Conservation (phyloP, 1,140 invertebrate genomes). For the Centruroides sculpturatus region DNA sequence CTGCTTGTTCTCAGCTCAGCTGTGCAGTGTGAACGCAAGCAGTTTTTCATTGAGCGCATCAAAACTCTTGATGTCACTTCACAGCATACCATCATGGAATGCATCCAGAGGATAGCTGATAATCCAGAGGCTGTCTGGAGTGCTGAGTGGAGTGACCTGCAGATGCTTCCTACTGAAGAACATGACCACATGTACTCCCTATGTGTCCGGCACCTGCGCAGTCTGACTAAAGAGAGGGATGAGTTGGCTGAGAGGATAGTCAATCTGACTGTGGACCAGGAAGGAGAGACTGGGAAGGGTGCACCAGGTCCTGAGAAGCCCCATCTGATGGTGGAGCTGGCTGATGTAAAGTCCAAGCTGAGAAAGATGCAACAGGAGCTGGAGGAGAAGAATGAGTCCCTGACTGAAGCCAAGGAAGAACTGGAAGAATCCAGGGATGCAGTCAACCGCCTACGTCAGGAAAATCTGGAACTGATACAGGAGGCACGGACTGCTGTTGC, state of each 20-base stretch:
- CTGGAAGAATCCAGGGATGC: constrained; percentile 64
- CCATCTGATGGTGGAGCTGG: constrained; percentile 76
- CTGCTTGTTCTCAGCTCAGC: constrained; percentile 84
- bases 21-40: constrained; percentile 86
- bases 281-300: not conserved
- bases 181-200: constrained; percentile 33
- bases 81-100: constrained; percentile 80
- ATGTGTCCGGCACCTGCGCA: constrained; percentile 62
- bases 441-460: constrained; percentile 59
- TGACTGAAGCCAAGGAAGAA: constrained; percentile 74
- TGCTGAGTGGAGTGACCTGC: constrained; percentile 54
- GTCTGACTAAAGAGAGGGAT: constrained; percentile 66
- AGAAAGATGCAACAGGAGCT: constrained; percentile 77
- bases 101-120: constrained; percentile 87
- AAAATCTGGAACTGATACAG: constrained; percentile 36
- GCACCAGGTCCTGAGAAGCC: constrained; percentile 38
- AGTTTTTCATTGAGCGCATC: constrained; percentile 74
- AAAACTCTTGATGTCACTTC: constrained; percentile 63
- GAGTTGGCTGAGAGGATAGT: constrained; percentile 32
- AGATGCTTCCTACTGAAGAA: constrained; percentile 34
- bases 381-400: constrained; percentile 82
- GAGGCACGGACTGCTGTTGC: constrained; percentile 71
- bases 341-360: constrained; percentile 75
- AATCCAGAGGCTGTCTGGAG: constrained; percentile 71
- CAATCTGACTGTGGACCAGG: not conserved